Conservation (phyloP, 2,797 vertebrate genomes). For the Serranus cabrilla region DNA sequence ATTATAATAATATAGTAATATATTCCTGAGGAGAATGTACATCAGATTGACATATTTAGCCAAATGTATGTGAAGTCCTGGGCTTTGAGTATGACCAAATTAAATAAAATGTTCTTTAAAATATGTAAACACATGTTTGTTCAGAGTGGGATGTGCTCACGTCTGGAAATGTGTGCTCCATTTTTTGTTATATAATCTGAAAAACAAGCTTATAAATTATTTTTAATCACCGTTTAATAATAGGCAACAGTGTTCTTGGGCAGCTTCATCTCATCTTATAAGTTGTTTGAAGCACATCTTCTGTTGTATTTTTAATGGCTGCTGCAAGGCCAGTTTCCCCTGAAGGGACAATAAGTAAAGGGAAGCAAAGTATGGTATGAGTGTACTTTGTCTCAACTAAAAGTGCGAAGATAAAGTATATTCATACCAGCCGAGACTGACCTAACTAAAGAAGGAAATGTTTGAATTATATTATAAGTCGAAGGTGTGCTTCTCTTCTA, state of each 20-base stretch:
- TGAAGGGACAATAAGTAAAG: conserved; percentile 65
- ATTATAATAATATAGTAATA: too few species aligned
- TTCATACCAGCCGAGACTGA: background rate
- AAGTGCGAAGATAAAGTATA: background rate
- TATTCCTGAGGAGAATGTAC: too few species aligned
- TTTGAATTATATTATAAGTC: background rate
- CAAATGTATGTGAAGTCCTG: background rate
- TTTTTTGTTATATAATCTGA: background rate
- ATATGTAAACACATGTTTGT: background rate
- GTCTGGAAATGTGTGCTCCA: background rate
- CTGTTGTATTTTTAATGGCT: conserved; percentile 79
- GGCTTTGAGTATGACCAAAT: too few species aligned
- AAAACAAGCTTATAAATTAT: conserved; percentile 36
- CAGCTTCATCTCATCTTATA: conserved; percentile 57
- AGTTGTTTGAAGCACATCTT: conserved; percentile 73
- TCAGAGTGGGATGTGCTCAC: background rate
- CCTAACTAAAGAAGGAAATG: background rate
- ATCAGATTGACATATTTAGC: background rate
- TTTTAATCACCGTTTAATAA: conserved; percentile 61
- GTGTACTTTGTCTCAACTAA: conserved; percentile 16
- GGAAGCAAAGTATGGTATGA: conserved; percentile 35
- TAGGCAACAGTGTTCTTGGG: conserved; percentile 48
- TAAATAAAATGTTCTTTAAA: too few species aligned
- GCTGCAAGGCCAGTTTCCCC: conserved; percentile 64
- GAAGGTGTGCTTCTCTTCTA: conserved; percentile 12